Evolutionary conservation across 2,797 vertebrate species (phyloP).

Genomic region (Thaleichthys pacificus): DNA sequence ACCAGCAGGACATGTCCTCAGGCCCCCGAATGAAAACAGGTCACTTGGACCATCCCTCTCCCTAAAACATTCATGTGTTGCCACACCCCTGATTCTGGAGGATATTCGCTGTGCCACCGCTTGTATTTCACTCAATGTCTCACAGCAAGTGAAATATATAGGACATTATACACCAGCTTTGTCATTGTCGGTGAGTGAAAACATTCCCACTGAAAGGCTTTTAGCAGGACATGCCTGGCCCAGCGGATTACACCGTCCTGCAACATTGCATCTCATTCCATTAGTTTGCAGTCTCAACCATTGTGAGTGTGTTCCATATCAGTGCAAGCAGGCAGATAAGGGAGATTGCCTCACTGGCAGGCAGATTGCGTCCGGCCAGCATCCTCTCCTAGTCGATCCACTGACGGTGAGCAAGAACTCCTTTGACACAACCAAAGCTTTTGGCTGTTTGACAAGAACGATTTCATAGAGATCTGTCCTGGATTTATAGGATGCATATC

Average conservation of each 20-base stretch:
- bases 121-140: conserved; percentile 33
- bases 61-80: conserved; percentile 62
- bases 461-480: not conserved
- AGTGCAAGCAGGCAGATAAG: conserved; percentile 40
- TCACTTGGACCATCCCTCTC: conserved; percentile 52
- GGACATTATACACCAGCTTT: conserved; percentile 33
- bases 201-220: conserved; percentile 40
- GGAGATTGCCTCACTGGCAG: conserved; percentile 16
- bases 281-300: conserved; percentile 35
- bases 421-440: not conserved
- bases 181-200: conserved; percentile 38
- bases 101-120: conserved; percentile 24
- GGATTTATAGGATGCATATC: not conserved
- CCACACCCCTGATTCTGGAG: conserved; percentile 20
- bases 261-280: conserved; percentile 32
- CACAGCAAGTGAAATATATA: conserved; percentile 32
- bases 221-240: conserved; percentile 30
- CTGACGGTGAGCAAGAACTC: not conserved
- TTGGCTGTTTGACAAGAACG: not conserved
- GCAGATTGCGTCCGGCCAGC: conserved; percentile 9
- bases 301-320: conserved; percentile 17
- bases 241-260: conserved; percentile 32
- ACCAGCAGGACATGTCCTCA: conserved; percentile 45
- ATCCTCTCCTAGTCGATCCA: not conserved
- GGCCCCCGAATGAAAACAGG: conserved; percentile 48